Conservation (phyloP, 1,140 invertebrate species). For the Zaprionus africanus region DNA sequence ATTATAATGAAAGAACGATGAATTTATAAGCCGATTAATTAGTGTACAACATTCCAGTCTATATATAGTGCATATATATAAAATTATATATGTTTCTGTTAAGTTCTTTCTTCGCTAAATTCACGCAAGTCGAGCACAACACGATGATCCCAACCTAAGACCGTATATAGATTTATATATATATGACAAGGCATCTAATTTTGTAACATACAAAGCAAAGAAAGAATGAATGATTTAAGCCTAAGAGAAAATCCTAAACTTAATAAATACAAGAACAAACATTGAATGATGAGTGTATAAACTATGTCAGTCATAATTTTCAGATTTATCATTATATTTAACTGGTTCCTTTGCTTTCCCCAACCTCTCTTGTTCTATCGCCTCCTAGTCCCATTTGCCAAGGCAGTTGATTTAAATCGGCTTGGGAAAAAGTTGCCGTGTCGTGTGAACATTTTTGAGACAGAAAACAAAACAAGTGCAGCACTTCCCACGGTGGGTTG, state of each 20-base stretch:
- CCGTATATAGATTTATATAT: constrained; percentile 19
- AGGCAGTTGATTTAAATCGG: constrained; percentile 60
- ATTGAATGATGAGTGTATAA: constrained; percentile 11
- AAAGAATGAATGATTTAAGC: constrained; percentile 51
- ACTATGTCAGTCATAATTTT: constrained; percentile 45
- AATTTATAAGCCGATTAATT: constrained; percentile 4
- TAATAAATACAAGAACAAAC: constrained; percentile 49
- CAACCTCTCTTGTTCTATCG: not conserved
- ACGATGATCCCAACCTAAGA: constrained; percentile 16
- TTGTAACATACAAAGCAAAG: constrained; percentile 58
- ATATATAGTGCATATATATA: not conserved
- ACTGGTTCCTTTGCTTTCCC: constrained; percentile 9
- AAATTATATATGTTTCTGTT: not conserved
- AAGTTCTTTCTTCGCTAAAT: constrained; percentile 4
- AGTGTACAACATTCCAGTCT: constrained; percentile 27
- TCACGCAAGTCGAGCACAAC: constrained; percentile 16
- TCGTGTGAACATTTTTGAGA: constrained; percentile 71
- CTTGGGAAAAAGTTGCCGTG: constrained; percentile 68
- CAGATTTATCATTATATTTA: constrained; percentile 53
- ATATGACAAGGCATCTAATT: constrained; percentile 48
- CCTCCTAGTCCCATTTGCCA: not conserved
- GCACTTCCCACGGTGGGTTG: constrained; percentile 69
- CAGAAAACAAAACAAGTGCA: constrained; percentile 73
- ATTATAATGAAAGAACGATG: not conserved
- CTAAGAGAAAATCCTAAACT: constrained; percentile 44